phyloP scores from a whole-genome alignment of 2,797 vertebrate genomes.

The Clarias pachynema region DNA sequence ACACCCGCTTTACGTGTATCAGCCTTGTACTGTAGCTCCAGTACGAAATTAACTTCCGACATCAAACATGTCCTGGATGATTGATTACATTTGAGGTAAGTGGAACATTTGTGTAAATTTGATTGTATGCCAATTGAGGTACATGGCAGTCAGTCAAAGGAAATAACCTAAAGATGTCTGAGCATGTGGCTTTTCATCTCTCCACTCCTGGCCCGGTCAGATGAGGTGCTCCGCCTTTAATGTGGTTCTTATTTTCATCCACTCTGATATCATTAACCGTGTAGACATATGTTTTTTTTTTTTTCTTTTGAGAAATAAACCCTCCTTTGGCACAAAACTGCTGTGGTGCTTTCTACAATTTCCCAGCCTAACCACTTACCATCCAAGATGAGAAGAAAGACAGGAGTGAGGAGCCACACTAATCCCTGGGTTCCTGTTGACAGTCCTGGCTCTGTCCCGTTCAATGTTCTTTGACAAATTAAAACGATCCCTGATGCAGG shows the following conservation, averaged over 20 bases:
- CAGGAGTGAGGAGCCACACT: constrained; percentile 67
- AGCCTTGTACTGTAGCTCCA: no score
- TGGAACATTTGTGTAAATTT: constrained; percentile 12
- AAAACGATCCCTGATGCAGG: constrained; percentile 22
- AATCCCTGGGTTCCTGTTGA: constrained; percentile 69
- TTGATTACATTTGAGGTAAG: neutral
- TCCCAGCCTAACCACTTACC: constrained; percentile 63
- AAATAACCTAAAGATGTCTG: constrained; percentile 8
- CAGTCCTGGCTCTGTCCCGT: constrained; percentile 61
- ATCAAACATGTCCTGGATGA: neutral
- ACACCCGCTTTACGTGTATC: neutral
- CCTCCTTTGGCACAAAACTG: no score
- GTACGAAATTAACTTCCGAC: neutral
- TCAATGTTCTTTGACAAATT: constrained; percentile 43
- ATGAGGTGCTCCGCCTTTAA: constrained; percentile 60
- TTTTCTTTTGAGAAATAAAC: constrained; percentile 20
- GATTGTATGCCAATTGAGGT: neutral
- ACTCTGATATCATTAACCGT: constrained; percentile 74
- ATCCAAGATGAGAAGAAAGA: constrained; percentile 58
- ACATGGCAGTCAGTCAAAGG: constrained; percentile 1
- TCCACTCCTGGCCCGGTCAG: constrained; percentile 42
- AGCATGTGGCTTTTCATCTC: constrained; percentile 16
- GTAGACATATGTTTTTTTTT: constrained; percentile 72
- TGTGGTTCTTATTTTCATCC: constrained; percentile 76
- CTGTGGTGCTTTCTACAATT: constrained; percentile 58